Percentiles rank a stretch among this genome's conserved stretches.
Conservation (phyloP, 1,140 invertebrate species). For the Ceratosolen fusciceps region DNA sequence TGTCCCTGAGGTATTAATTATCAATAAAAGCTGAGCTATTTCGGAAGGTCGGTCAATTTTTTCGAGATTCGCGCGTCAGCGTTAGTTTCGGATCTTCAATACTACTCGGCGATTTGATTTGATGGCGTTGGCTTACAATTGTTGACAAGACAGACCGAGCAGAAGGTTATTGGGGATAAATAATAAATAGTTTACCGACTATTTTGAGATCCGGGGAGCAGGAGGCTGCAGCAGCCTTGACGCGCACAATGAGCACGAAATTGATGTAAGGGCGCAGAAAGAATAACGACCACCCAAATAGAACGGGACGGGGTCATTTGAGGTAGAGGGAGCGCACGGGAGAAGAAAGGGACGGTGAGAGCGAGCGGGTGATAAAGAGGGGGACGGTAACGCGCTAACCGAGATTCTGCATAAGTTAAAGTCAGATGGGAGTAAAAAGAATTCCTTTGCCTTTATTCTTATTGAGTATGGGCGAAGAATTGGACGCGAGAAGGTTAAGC, state of each 20-base stretch:
- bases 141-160: no score
- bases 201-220: constrained; percentile 16
- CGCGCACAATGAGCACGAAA: constrained; percentile 39
- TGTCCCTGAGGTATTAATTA: no score
- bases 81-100: no score
- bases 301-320: constrained; percentile 34
- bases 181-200: constrained; percentile 1
- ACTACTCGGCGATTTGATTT: not conserved
- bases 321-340: constrained; percentile 17
- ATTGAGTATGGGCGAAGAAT: not conserved
- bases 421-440: constrained; percentile 1
- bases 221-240: constrained; percentile 43
- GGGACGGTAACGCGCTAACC: constrained; percentile 4
- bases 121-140: not conserved
- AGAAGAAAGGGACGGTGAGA: constrained; percentile 28
- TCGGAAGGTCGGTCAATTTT: no score
- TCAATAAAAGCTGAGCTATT: no score
- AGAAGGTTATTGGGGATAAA: no score
- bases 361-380: constrained; percentile 40
- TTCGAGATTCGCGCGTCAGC: no score
- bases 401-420: not conserved
- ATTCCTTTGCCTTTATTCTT: not conserved
- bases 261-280: constrained; percentile 39
- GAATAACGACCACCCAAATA: constrained; percentile 56
- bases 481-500: constrained; percentile 43